Conservation (phyloP, 2,888 invertebrate genomes). For the Apocheima hispidaria region DNA sequence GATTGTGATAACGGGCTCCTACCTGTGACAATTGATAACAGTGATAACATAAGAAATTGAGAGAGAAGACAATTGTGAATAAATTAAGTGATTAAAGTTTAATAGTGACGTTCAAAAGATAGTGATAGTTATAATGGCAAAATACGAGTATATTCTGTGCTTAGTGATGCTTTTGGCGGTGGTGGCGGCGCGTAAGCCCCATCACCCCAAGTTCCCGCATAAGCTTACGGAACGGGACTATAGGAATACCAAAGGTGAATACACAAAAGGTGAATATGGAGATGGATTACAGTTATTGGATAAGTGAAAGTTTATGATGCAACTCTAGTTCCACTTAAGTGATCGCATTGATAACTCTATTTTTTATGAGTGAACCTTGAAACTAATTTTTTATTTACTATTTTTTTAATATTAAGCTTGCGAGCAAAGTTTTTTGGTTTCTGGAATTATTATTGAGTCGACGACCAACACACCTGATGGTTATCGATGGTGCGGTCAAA, state of each 20-base stretch:
- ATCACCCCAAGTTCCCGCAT: slow-evolving; percentile 71
- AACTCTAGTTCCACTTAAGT: slow-evolving; percentile 30
- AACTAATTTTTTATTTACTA: background rate
- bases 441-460: background rate
- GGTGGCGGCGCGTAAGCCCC: slow-evolving; percentile 60
- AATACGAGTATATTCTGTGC: slow-evolving; percentile 60
- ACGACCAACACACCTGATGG: background rate
- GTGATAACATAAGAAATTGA: slow-evolving; percentile 21
- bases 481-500: background rate
- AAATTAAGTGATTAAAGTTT: slow-evolving; percentile 8
- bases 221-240: slow-evolving; percentile 51
- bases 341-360: slow-evolving; percentile 1
- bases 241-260: slow-evolving; percentile 55
- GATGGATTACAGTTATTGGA: slow-evolving; percentile 19
- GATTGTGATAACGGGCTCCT: slow-evolving; percentile 43
- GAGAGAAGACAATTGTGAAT: slow-evolving; percentile 6
- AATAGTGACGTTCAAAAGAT: background rate
- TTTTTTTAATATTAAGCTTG: background rate
- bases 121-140: slow-evolving; percentile 61
- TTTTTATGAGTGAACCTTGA: background rate
- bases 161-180: slow-evolving; percentile 65
- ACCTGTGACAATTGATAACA: slow-evolving; percentile 50
- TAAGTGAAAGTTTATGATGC: slow-evolving; percentile 35
- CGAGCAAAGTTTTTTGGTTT: background rate
- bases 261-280: slow-evolving; percentile 65